Evolutionary conservation across 2,888 invertebrate species (phyloP).

Genomic region (Parasteatoda lunata): DNA sequence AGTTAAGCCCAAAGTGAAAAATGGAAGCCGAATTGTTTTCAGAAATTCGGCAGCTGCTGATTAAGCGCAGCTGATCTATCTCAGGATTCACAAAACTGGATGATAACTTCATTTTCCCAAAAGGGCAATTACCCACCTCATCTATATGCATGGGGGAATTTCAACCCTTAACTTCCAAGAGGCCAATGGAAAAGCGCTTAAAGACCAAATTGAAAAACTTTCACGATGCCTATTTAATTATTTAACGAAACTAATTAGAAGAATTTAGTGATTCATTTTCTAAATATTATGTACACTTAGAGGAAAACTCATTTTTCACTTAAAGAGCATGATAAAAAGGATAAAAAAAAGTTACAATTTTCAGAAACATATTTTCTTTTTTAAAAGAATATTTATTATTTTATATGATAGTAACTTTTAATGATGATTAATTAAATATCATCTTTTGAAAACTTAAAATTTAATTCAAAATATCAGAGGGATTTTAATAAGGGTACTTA

Average conservation of each 20-base stretch:
- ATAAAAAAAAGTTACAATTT: no score
- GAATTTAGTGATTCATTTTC: constrained; percentile 37
- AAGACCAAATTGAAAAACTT: constrained; percentile 65
- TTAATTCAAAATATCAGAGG: no score
- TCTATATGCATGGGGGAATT: constrained; percentile 66
- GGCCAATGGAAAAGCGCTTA: constrained; percentile 42
- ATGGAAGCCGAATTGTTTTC: no score
- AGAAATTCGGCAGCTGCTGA: constrained; percentile 14
- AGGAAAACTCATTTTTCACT: constrained; percentile 10
- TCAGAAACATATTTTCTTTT: no score
- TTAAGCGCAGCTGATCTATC: constrained; percentile 29
- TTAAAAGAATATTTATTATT: no score
- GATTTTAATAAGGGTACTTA: no score
- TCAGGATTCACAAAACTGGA: constrained; percentile 5
- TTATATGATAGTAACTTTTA: no score
- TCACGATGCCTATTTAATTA: constrained; percentile 59
- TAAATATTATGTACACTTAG: constrained; percentile 15
- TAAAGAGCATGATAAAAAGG: neutral
- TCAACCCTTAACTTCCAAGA: constrained; percentile 40
- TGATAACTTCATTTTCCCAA: constrained; percentile 31
- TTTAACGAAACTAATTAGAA: constrained; percentile 64
- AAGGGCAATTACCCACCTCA: constrained; percentile 60
- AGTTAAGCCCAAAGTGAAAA: no score
- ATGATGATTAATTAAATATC: no score
- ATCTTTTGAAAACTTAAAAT: no score